phyloP scores from a whole-genome alignment of 1,140 invertebrate genomes.

The Psix sp. region DNA sequence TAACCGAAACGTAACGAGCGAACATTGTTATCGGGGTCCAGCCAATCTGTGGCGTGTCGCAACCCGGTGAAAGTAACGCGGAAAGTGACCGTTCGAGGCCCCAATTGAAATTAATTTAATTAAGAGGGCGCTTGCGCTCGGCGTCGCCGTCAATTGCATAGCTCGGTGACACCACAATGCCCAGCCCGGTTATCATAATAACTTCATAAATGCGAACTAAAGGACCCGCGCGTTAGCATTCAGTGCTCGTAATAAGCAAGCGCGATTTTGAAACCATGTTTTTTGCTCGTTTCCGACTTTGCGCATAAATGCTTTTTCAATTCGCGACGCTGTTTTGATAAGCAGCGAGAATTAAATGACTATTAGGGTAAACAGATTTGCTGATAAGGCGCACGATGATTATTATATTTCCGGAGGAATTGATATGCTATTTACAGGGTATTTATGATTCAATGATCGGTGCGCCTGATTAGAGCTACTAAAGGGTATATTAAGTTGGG shows the following conservation, averaged over 20 bases:
- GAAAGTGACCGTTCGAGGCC: slow-evolving; percentile 58
- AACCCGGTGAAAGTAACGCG: slow-evolving; percentile 71
- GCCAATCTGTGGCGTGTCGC: slow-evolving; percentile 64
- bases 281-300: not conserved
- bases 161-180: slow-evolving; percentile 37
- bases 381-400: slow-evolving; percentile 25
- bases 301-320: slow-evolving; percentile 25
- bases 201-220: slow-evolving; percentile 36
- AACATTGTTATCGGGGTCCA: slow-evolving; percentile 68
- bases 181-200: slow-evolving; percentile 37
- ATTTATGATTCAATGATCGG: slow-evolving; percentile 39
- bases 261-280: slow-evolving; percentile 30
- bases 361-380: slow-evolving; percentile 28
- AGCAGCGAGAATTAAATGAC: slow-evolving; percentile 50
- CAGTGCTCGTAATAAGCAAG: slow-evolving; percentile 18
- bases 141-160: slow-evolving; percentile 31
- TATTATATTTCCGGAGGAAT: slow-evolving; percentile 32
- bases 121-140: slow-evolving; percentile 60
- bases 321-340: slow-evolving; percentile 40
- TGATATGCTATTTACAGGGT: slow-evolving; percentile 27
- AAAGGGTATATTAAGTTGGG: slow-evolving; percentile 8
- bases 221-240: slow-evolving; percentile 22
- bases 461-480: slow-evolving; percentile 19
- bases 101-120: slow-evolving; percentile 73
- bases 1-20: slow-evolving; percentile 43